These are phyloP conservation scores for Gopherus flavomarginatus DNA, from an alignment of 2,113 vertebrate species.

Conservation along the genomic window DNA sequence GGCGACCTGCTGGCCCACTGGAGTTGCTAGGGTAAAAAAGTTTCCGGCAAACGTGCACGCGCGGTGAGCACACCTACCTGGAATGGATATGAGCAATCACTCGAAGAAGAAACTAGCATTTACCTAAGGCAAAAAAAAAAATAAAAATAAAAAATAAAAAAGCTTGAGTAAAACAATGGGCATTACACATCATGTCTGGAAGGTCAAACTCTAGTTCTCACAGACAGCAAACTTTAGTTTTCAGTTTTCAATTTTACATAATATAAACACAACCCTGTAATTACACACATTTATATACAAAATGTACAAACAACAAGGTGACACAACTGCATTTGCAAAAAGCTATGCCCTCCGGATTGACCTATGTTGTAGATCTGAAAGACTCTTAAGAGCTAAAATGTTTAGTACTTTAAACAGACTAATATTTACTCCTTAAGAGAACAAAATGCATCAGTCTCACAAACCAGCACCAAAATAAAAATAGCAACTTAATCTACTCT, in stretches of 20 bases:
- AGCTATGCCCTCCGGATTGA: accelerated
- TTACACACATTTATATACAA: not conserved
- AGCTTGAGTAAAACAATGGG: accelerated
- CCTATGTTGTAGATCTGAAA: accelerated
- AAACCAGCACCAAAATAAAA: not conserved
- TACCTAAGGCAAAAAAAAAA: not conserved
- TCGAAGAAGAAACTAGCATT: not conserved
- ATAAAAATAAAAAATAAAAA: too few relatives aligned
- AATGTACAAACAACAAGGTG: not conserved
- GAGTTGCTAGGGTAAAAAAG: too few relatives aligned
- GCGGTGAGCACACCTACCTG: too few relatives aligned
- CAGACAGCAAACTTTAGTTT: not conserved
- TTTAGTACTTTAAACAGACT: not conserved
- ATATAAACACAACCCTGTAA: not conserved
- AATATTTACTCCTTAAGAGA: accelerated
- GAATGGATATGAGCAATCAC: too few relatives aligned
- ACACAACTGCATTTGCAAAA: not conserved
- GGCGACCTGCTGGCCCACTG: too few relatives aligned
- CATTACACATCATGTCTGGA: not conserved
- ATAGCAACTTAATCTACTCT: not conserved
- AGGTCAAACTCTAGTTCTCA: not conserved
- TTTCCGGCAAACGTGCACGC: too few relatives aligned
- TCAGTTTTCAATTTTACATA: not conserved
- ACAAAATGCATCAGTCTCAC: not conserved
- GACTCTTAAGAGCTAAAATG: accelerated